Evolutionary conservation across 1,140 invertebrate species (phyloP).

Genomic region (Penaeus japonicus): DNA sequence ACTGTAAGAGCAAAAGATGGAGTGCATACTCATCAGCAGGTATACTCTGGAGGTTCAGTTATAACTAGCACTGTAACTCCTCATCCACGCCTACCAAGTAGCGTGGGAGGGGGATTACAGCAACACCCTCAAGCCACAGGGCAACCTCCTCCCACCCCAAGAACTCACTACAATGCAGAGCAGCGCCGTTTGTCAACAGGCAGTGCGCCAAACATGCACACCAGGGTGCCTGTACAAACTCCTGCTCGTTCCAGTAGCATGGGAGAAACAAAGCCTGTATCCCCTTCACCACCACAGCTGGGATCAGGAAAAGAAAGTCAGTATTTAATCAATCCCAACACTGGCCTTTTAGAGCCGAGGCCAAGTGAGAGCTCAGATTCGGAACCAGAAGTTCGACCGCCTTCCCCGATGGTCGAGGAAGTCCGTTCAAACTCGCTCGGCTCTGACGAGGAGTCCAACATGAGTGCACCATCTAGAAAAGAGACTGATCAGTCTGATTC

Average conservation of each 20-base stretch:
- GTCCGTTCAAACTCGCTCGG: slow-evolving; percentile 70
- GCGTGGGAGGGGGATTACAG: slow-evolving; percentile 41
- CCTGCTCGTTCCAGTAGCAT: neutral
- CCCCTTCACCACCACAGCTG: slow-evolving; percentile 34
- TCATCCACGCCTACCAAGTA: slow-evolving; percentile 38
- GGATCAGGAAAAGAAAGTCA: slow-evolving; percentile 68
- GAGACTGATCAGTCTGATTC: slow-evolving; percentile 72
- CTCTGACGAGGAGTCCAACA: slow-evolving; percentile 62
- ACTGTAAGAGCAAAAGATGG: slow-evolving; percentile 51
- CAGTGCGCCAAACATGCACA: neutral
- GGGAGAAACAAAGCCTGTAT: slow-evolving; percentile 11
- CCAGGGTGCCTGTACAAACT: slow-evolving; percentile 21
- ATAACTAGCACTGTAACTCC: slow-evolving; percentile 55
- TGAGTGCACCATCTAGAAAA: slow-evolving; percentile 56
- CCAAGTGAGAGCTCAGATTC: slow-evolving; percentile 63
- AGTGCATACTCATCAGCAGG: slow-evolving; percentile 57
- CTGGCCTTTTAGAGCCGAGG: slow-evolving; percentile 84
- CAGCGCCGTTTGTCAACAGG: neutral
- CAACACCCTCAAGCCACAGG: slow-evolving; percentile 55
- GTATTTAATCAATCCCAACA: slow-evolving; percentile 86
- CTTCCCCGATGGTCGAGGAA: slow-evolving; percentile 61
- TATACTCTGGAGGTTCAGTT: slow-evolving; percentile 58
- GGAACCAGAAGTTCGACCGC: slow-evolving; percentile 59
- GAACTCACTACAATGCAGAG: slow-evolving; percentile 15
- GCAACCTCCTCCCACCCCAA: slow-evolving; percentile 42